Evolutionary conservation across 2,797 vertebrate genomes (phyloP).

Genomic region (Nasua narica): DNA sequence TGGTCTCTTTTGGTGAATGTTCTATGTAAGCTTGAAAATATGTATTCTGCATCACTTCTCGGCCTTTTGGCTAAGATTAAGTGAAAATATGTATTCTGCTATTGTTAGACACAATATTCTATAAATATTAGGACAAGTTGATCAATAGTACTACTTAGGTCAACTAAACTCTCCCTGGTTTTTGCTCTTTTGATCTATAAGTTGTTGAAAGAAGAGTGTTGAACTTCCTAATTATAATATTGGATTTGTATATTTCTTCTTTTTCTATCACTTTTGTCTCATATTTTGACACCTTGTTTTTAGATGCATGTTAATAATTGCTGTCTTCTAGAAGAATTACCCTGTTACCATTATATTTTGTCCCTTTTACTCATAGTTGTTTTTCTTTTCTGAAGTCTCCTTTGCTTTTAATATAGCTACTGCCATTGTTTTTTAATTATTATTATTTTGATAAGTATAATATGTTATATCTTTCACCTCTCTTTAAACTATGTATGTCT

Average conservation of each 20-base stretch:
- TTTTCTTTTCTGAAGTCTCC: neutral
- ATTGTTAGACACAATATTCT: neutral
- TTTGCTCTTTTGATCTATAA: neutral
- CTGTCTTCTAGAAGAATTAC: neutral
- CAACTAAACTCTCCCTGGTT: neutral
- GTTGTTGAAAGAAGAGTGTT: neutral
- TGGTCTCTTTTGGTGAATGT: neutral
- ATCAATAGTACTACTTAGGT: neutral
- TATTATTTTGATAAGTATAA: neutral
- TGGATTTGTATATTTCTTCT: neutral
- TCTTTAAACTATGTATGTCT: neutral
- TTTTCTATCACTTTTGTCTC: neutral
- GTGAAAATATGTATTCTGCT: too few species aligned
- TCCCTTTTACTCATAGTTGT: neutral
- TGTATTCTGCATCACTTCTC: too few species aligned
- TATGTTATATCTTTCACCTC: neutral
- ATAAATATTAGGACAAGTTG: neutral
- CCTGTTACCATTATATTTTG: neutral
- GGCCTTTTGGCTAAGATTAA: too few species aligned
- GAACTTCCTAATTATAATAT: neutral
- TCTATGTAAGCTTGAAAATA: neutral
- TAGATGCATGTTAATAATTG: neutral
- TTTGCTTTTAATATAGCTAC: neutral
- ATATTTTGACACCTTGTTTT: neutral
- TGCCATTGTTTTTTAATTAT: neutral